These are phyloP conservation scores for Heloderma charlesbogerti DNA, from an alignment of 2,113 vertebrate species.

Conservation along the genomic window DNA sequence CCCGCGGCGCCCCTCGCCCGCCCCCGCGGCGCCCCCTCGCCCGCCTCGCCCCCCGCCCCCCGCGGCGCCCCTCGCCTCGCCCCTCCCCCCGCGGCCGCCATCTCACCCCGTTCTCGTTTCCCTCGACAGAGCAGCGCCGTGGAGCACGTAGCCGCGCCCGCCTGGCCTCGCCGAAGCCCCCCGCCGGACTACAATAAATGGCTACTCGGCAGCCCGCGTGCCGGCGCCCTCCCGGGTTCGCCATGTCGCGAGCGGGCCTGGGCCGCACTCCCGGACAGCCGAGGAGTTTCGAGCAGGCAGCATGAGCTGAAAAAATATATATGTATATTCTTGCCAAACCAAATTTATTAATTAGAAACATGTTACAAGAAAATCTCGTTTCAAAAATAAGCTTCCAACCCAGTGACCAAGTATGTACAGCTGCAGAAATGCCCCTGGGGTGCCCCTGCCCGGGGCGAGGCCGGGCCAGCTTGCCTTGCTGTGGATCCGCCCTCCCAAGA, in stretches of 20 bases:
- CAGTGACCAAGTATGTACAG: neutral
- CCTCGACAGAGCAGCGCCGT: neutral
- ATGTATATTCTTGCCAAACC: conserved; percentile 13
- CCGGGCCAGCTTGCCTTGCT: neutral
- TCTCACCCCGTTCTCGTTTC: neutral
- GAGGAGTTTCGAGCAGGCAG: neutral
- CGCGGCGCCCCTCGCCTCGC: neutral
- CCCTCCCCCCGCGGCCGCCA: no score
- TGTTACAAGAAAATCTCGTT: neutral
- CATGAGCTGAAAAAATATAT: no score
- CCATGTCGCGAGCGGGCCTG: no score
- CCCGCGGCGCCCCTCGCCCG: neutral
- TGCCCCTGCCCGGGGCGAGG: neutral
- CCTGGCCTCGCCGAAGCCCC: fast-evolving
- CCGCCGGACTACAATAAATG: neutral
- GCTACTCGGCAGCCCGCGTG: neutral
- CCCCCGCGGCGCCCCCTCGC: fast-evolving
- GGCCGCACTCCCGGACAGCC: neutral
- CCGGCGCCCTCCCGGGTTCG: neutral
- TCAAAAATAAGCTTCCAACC: neutral
- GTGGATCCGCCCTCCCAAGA: neutral
- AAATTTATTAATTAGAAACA: conserved; percentile 45
- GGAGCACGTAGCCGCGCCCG: fast-evolving
- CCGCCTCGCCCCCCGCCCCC: neutral
- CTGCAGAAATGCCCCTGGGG: neutral